Conservation (phyloP, 64 coral and sea anemone genomes). For the Stichodactyla helianthus region DNA sequence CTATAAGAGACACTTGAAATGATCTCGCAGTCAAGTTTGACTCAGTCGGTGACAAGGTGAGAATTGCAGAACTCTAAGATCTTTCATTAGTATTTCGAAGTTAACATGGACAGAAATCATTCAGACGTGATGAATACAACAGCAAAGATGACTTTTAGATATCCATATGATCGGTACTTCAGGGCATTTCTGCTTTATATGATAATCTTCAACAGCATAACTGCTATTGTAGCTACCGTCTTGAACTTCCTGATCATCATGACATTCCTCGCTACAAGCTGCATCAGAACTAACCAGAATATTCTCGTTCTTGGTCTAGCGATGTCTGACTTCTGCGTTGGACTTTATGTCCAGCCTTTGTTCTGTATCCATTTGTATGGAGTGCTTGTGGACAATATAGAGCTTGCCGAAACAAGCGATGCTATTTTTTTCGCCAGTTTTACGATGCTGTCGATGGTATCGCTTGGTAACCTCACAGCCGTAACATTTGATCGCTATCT, state of each 20-base stretch:
- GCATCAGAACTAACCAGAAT: background rate
- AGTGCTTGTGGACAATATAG: background rate
- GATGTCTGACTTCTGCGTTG: slow-evolving; percentile 25
- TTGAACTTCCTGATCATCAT: slow-evolving; percentile 17
- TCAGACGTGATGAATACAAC: background rate
- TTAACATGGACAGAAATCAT: too few species aligned
- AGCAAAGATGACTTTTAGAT: background rate
- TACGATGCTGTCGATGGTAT: background rate
- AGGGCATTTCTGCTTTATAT: background rate
- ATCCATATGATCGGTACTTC: background rate
- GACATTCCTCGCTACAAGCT: background rate
- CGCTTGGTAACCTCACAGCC: slow-evolving; percentile 3
- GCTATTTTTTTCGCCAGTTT: background rate
- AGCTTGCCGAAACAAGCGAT: background rate
- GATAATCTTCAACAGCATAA: background rate
- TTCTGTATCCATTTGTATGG: background rate
- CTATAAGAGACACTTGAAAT: too few species aligned
- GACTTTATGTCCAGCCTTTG: slow-evolving; percentile 9
- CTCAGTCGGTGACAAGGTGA: too few species aligned
- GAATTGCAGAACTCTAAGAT: too few species aligned
- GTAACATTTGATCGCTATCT: slow-evolving; percentile 25
- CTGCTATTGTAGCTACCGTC: background rate
- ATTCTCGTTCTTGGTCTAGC: slow-evolving; percentile 30
- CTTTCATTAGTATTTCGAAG: too few species aligned
- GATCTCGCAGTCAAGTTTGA: too few species aligned